phyloP scores from a whole-genome alignment of 37 sponge, comb jelly and placozoan genomes.

The Lycopodina hypogea region DNA sequence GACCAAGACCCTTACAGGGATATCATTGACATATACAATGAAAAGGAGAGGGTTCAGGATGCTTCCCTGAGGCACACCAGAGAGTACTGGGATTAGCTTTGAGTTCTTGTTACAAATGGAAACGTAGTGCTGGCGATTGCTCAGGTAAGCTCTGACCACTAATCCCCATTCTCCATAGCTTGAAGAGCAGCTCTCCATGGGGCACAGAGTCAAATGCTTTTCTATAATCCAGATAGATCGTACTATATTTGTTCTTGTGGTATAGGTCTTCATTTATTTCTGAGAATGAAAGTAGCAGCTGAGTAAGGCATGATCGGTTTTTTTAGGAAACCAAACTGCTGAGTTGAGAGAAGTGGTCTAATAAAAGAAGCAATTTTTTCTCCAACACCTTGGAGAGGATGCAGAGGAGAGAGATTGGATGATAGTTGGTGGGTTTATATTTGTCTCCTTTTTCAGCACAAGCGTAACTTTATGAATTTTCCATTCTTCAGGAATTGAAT shows the following conservation, averaged over 20 bases:
- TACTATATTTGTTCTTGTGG: neutral
- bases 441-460: slow-evolving; percentile 26
- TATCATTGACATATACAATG: neutral
- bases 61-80: too few relatives aligned
- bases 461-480: slow-evolving; percentile 27
- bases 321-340: slow-evolving; percentile 28
- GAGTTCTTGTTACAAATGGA: too few relatives aligned
- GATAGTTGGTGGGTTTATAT: slow-evolving; percentile 11
- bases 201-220: slow-evolving; percentile 52
- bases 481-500: slow-evolving; percentile 25
- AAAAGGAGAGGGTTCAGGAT: too few relatives aligned
- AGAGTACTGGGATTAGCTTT: too few relatives aligned
- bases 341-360: neutral
- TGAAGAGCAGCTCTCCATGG: slow-evolving; percentile 26
- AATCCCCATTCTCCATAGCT: slow-evolving; percentile 34
- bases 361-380: slow-evolving; percentile 21
- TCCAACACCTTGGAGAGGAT: slow-evolving; percentile 33
- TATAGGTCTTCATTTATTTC: neutral
- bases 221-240: slow-evolving; percentile 41
- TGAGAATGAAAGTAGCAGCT: neutral
- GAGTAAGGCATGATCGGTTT: neutral
- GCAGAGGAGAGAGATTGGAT: slow-evolving; percentile 41
- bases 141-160: slow-evolving; percentile 12
- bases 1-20: neutral
- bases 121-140: neutral